These are phyloP conservation scores for Nomia melanderi DNA, from an alignment of 1,140 invertebrate species.

Conservation along the genomic window DNA sequence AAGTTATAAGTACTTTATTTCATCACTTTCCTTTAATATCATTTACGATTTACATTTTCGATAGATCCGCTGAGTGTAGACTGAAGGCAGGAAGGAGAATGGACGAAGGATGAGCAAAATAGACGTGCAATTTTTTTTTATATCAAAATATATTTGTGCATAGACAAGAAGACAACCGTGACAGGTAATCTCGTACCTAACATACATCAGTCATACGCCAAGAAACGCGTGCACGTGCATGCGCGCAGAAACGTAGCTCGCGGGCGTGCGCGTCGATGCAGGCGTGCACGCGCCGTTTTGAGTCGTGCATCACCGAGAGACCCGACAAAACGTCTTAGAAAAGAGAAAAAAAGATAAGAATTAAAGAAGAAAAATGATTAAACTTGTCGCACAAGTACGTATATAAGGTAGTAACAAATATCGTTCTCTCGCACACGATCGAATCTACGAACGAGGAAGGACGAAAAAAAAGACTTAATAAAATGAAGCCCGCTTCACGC, in stretches of 20 bases:
- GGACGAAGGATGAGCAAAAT: not conserved
- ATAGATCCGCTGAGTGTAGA: not conserved
- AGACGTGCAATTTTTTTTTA: constrained; percentile 73
- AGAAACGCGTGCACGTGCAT: constrained; percentile 55
- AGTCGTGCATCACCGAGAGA: constrained; percentile 53
- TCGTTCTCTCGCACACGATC: constrained; percentile 55
- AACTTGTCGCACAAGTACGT: constrained; percentile 33
- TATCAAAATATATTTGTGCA: constrained; percentile 83
- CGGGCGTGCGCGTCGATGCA: constrained; percentile 1
- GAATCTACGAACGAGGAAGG: constrained; percentile 69
- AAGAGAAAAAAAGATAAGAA: constrained; percentile 7
- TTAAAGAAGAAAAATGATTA: constrained; percentile 11
- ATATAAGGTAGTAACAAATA: constrained; percentile 42
- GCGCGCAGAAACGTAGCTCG: constrained; percentile 4
- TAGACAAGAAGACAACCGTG: constrained; percentile 80
- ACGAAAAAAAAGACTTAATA: constrained; percentile 49
- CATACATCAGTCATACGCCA: constrained; percentile 70
- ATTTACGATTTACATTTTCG: not conserved
- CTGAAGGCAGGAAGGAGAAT: not conserved
- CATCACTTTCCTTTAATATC: no score
- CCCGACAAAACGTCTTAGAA: constrained; percentile 41
- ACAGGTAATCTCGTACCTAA: constrained; percentile 78
- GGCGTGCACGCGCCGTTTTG: constrained; percentile 39
- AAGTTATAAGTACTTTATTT: no score
- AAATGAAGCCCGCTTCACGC: constrained; percentile 76